Conservation (phyloP, 2,797 vertebrate genomes). For the Melanotaenia parkinsoni region DNA sequence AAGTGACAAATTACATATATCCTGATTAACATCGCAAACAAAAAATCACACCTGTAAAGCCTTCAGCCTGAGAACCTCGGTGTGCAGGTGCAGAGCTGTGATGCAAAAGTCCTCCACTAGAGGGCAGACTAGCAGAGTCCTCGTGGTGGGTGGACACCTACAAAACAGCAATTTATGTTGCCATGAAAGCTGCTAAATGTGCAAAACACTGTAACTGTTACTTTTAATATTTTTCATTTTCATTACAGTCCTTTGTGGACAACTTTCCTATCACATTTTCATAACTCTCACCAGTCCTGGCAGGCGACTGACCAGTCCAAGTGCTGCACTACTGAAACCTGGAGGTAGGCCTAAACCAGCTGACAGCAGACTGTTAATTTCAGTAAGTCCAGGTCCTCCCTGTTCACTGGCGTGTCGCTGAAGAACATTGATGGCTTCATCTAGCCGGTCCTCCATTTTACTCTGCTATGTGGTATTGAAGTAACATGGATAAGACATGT, state of each 20-base stretch:
- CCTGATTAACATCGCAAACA: conserved; percentile 6
- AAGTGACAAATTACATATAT: not conserved
- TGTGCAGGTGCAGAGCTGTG: conserved; percentile 83
- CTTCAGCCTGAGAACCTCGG: conserved; percentile 76
- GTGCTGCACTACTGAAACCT: conserved; percentile 80
- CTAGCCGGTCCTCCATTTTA: conserved; percentile 96
- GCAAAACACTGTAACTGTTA: not conserved
- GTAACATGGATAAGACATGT: not conserved
- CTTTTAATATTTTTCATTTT: not conserved
- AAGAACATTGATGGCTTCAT: conserved; percentile 95
- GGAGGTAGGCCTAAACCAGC: conserved; percentile 83
- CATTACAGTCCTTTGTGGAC: not conserved
- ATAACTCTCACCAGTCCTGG: conserved; percentile 84
- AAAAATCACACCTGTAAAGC: conserved; percentile 73
- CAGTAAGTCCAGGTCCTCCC: conserved; percentile 77
- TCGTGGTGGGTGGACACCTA: conserved; percentile 86
- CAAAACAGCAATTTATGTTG: conserved; percentile 20
- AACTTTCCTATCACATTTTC: conserved; percentile 2
- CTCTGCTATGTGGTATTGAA: conserved; percentile 75
- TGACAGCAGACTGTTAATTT: conserved; percentile 88
- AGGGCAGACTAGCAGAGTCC: conserved; percentile 83
- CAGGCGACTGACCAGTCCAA: conserved; percentile 86
- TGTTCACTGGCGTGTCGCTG: conserved; percentile 92
- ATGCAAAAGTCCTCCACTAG: conserved; percentile 85
- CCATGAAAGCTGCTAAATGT: not conserved